Base-by-base conservation (phyloP, 2,888 invertebrate species). In the Petrolisthes cinctipes region DNA sequence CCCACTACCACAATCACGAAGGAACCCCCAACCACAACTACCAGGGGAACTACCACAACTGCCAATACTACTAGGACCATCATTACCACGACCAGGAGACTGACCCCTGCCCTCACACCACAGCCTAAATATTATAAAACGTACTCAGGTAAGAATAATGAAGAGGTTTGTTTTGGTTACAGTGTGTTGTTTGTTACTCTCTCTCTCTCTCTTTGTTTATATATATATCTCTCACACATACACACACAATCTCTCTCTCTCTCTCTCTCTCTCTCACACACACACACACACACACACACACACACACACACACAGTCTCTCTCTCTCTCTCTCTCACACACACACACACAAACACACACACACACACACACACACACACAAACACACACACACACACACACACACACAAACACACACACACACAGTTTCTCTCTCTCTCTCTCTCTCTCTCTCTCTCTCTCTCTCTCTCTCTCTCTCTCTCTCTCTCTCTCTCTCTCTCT, bases 131-230 rank as follows among this genome's bases (percentile, higher is more conserved):
- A 71, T 17, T 71, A 71, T n/a, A 11, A 71, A 5, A 71, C 71
- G n/a, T 71, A 71, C 23, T 82, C 81, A 82, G 81, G 81, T 82
- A 82, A 71, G 66, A 37, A 17, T 23, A 61, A 17, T 81, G 4
- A 4, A 56, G 4, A 4, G 56, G 5, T 37, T 81, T 61, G 4
- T 76, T 57, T 4, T 81, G 20, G 37, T 81, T 81, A 20, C 7
- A 14, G 37, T 81, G 56, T 5, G n/a, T n/a, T 4, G 9, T 54
- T 14, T 14, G 4, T 56, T 17, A n/a, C 81, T 4, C n/a, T 56
- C 81, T 57, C 57, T 6, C 4, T 14, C n/a, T 57, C 56, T 81
- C 4, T 4, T 54, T n/a, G n/a, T n/a, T n/a, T n/a, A n/a, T n/a
- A n/a, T n/a, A n/a, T n/a, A n/a, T n/a, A n/a, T n/a, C n/a, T n/a